Evolutionary conservation across 2,797 vertebrate genomes (phyloP), one percentile per base, ranked within the genome.

Genomic region (Sternarchorhynchus goeldii): DNA sequence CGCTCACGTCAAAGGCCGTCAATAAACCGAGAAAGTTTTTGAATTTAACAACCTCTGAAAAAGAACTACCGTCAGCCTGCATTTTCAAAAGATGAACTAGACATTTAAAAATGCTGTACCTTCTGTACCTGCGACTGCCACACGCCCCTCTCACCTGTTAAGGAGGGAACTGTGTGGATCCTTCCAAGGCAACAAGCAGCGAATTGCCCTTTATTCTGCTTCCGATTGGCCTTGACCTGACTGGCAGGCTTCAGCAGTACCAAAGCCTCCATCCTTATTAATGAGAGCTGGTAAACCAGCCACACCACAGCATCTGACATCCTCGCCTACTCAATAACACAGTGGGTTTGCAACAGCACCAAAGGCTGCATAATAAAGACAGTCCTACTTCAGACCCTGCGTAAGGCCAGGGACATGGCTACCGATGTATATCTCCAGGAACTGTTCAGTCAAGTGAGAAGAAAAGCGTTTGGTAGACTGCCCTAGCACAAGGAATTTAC

Each of bases 321-420:
- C 17, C 25, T 31, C 68, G 50, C 57, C 77, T 74, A 75, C 58
- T 58, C 58, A 76, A 78, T 65, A 73, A 73, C 66, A 80, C 55
- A 25, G 39, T 57, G 21, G 77, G 78, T 86, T 66, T 73, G 63
- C 2, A 34, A 66, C 56, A 55, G 76, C 29, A 57, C 57, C 25
- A 63, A 21, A 0, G 1, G 31, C 29, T 34, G n/a, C 57, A 45
- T 25, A 70, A 39, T 55, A 25, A 70, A 32, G 29, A 14, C 57
- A 12, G 59, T 53, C 29, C 20, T 39, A 14, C 56, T 55, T 68
- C 14, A 58, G 45, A 14, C 18, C 17, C 55, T 36, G 32, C 55
- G 39, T 55, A 74, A 29, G 34, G 55, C 69, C 6, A 73, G 10
- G 34, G 16, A 53, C 56, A 34, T 63, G 67, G 70, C 58, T 60